A percentile compares a stretch with the other conserved stretches of the same genome.
Conservation (phyloP, 2,113 vertebrate genomes). For the Chionodraco myersi region DNA sequence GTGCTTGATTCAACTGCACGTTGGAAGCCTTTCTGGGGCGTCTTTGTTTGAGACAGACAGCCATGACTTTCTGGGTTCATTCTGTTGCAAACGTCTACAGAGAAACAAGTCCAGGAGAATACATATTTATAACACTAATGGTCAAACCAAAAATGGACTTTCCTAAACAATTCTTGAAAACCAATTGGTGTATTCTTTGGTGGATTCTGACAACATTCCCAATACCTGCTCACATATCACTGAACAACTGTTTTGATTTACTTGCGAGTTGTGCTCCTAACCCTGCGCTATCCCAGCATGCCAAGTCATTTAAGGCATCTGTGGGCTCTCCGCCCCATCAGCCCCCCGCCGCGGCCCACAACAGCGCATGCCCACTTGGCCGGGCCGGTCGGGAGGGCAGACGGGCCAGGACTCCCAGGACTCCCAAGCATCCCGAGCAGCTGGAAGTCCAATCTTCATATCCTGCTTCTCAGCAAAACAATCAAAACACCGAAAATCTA, state of each 20-base stretch:
- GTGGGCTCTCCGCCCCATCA: constrained; percentile 84
- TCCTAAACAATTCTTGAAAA: neutral
- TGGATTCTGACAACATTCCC: constrained; percentile 45
- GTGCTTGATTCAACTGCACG: constrained; percentile 46
- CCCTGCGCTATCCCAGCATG: constrained; percentile 77
- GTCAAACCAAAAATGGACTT: constrained; percentile 11
- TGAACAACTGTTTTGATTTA: constrained; percentile 74
- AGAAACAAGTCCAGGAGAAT: constrained; percentile 18
- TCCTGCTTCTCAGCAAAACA: constrained; percentile 75
- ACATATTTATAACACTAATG: constrained; percentile 24
- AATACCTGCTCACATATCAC: constrained; percentile 46
- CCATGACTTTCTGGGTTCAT: constrained; percentile 57
- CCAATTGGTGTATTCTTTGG: constrained; percentile 4
- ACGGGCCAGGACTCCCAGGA: constrained; percentile 75
- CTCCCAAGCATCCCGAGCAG: constrained; percentile 78
- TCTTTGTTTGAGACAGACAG: constrained; percentile 49
- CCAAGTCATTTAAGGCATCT: constrained; percentile 84
- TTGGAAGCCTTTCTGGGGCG: constrained; percentile 46
- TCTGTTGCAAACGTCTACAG: constrained; percentile 54
- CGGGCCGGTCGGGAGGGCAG: constrained; percentile 74
- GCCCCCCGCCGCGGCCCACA: constrained; percentile 73
- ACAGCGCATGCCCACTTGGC: constrained; percentile 78
- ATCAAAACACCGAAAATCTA: constrained; percentile 78
- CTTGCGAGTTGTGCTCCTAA: constrained; percentile 69
- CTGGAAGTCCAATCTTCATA: constrained; percentile 79